These are phyloP conservation scores for Pardalotus punctatus DNA, from an alignment of 2,113 vertebrate genomes.

Conservation along the genomic window DNA sequence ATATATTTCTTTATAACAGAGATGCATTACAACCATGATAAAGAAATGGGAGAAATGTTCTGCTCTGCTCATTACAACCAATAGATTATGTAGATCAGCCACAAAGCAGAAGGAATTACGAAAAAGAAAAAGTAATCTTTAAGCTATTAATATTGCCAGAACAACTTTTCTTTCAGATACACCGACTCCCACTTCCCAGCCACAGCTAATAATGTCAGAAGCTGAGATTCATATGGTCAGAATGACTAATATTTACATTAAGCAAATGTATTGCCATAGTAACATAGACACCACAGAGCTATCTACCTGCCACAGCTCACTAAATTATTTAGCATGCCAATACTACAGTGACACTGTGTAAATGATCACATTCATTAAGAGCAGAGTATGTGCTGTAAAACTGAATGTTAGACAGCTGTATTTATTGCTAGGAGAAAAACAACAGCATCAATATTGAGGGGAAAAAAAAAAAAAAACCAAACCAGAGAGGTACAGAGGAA, in stretches of 20 bases:
- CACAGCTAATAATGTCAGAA: constrained; percentile 54
- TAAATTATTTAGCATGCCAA: constrained; percentile 75
- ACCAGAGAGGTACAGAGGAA: background rate
- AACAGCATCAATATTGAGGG: background rate
- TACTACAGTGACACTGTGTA: constrained; percentile 65
- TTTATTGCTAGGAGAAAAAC: constrained; percentile 11
- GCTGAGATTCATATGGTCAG: constrained; percentile 35
- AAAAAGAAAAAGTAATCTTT: constrained; percentile 1
- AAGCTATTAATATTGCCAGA: constrained; percentile 20
- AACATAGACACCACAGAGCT: constrained; percentile 64
- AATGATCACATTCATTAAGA: constrained; percentile 71
- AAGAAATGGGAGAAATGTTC: constrained; percentile 18
- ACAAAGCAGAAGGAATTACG: constrained; percentile 34
- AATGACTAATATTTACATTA: constrained; percentile 73
- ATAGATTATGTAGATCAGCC: background rate
- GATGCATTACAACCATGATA: background rate
- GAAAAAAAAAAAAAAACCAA: background rate
- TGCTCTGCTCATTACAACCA: constrained; percentile 8
- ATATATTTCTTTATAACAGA: background rate
- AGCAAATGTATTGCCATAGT: constrained; percentile 75
- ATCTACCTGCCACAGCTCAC: constrained; percentile 68
- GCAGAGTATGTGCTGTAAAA: constrained; percentile 48
- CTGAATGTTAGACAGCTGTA: constrained; percentile 42
- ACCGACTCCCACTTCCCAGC: background rate
- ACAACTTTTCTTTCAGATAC: background rate